Evolutionary conservation across 2,888 invertebrate genomes (phyloP), one percentile per base, ranked within the genome.

Genomic region (Fragum fragum): DNA sequence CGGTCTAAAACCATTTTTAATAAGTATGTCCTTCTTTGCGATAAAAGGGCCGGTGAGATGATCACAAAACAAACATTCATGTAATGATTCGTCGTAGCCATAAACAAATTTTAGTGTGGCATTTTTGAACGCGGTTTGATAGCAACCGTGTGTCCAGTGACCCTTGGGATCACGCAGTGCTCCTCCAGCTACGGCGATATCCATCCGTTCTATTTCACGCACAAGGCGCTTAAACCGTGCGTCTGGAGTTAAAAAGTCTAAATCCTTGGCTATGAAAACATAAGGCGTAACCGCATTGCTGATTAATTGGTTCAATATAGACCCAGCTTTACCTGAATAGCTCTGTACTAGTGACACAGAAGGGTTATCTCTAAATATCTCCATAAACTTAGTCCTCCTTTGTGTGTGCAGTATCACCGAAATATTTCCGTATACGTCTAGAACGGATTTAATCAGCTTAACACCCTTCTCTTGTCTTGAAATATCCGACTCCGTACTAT

Each of bases 11-110:
- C 68, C 73, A 47, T 87, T 63, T 3, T 83, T 61, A n/a, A 57
- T 68, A 5, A 92, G 69, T 0, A 88, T 55, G 6, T 72, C 77
- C n/a, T 88, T 92, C 42, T 78, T 84, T 0, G 87, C 78, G 7
- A 93, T 74, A 76, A 93, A 91, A 7, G 93, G 93, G 6, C 92
- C 92, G 68, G 89, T 84, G 1, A 91, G 73, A 70, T 92, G 89
- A 80, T 92, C 91, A 86, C 93, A 93, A 61, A 87, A 88, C 83
- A 93, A 87, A 75, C 93, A 93, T 75, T 92, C 93, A 16, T 90
- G 88, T 1, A 81, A 53, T 0, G 93, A 93, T 66, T 89, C 84
- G 18, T 88, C 87, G 68, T 93, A 93, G 5, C 93, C 93, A 32
- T 89, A 82, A 0, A 82, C 68, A 73, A 90, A 92, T 1, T 72